Evolutionary conservation across 2,888 invertebrate genomes (phyloP).

Genomic region (Eupithecia insigniata): DNA sequence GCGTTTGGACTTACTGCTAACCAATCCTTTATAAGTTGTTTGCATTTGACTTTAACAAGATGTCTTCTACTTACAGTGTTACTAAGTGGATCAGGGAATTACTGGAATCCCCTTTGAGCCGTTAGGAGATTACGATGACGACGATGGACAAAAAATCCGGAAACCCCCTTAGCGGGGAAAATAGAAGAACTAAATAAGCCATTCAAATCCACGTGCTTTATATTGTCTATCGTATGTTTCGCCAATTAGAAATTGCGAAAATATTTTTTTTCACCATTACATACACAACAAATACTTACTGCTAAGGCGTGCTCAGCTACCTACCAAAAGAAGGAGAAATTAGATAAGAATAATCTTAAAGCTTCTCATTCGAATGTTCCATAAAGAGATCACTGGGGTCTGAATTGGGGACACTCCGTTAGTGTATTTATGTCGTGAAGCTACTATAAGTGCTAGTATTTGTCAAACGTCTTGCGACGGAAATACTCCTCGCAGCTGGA

Average conservation of each 20-base stretch:
- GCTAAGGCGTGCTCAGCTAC: background rate
- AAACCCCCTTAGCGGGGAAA: too few relatives aligned
- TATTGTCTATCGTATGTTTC: background rate
- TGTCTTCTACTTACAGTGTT: too few relatives aligned
- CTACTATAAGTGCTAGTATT: slow-evolving; percentile 48
- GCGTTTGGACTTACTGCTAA: too few relatives aligned
- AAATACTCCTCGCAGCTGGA: slow-evolving; percentile 77
- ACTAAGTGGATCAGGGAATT: too few relatives aligned
- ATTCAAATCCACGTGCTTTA: background rate
- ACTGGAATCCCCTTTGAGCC: too few relatives aligned
- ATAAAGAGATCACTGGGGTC: background rate
- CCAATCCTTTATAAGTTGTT: too few relatives aligned
- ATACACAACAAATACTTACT: background rate
- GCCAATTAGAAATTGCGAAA: background rate
- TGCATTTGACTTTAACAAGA: too few relatives aligned
- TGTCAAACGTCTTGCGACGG: slow-evolving; percentile 64
- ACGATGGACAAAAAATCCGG: too few relatives aligned
- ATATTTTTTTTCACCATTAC: background rate
- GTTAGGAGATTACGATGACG: too few relatives aligned
- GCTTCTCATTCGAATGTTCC: background rate
- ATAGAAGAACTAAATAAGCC: too few relatives aligned
- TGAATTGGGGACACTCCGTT: slow-evolving; percentile 47
- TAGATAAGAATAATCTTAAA: background rate
- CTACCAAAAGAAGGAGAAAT: background rate
- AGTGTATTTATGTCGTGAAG: slow-evolving; percentile 74